Conservation (phyloP, 2,113 vertebrate species). For the Muscicapa adusta region DNA sequence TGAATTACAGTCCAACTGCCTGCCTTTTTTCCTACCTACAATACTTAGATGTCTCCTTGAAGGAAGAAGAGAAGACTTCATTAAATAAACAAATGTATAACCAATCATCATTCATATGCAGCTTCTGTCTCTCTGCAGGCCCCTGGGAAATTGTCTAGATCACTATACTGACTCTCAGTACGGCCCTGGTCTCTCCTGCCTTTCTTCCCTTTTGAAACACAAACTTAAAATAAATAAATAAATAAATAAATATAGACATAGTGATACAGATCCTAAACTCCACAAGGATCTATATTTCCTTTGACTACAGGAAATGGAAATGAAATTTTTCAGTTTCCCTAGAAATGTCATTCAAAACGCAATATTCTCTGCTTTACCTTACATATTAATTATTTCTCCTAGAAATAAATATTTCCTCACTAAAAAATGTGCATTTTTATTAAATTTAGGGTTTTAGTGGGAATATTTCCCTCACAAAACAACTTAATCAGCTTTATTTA, state of each 20-base stretch:
- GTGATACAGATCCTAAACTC: not conserved
- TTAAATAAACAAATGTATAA: not conserved
- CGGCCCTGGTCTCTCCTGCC: not conserved
- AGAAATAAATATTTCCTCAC: not conserved
- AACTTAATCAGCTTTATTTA: conserved; percentile 41
- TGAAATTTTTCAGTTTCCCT: not conserved
- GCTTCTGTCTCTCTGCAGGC: not conserved
- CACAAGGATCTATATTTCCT: not conserved
- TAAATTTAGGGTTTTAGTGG: not conserved
- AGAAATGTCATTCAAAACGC: not conserved
- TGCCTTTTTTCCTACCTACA: not conserved
- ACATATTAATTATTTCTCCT: not conserved
- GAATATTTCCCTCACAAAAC: not conserved
- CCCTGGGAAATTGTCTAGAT: not conserved
- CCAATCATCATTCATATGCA: not conserved
- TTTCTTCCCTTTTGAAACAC: not conserved
- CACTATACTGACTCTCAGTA: not conserved
- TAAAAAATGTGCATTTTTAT: conserved; percentile 17
- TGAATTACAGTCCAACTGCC: not conserved
- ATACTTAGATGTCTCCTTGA: not conserved
- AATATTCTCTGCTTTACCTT: not conserved
- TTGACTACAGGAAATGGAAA: not conserved
- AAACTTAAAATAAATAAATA: not conserved
- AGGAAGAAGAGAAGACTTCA: not conserved
- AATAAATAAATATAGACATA: not conserved